These are phyloP conservation scores for Chorisops tibialis DNA, from an alignment of 2,888 invertebrate species.

Conservation along the genomic window DNA sequence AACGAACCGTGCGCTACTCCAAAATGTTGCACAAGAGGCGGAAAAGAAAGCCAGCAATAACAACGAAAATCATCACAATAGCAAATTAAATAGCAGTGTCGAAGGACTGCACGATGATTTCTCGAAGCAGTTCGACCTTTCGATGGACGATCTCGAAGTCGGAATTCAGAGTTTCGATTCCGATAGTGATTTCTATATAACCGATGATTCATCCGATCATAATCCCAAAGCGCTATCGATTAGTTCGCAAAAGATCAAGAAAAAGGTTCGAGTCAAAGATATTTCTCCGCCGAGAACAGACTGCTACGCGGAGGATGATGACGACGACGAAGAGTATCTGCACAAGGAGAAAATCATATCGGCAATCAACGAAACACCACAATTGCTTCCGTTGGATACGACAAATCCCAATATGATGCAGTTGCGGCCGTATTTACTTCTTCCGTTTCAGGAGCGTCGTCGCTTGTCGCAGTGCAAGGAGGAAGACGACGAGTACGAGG, in stretches of 20 bases:
- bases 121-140: slow-evolving; percentile 47
- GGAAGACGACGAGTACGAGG: slow-evolving; percentile 67
- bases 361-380: slow-evolving; percentile 37
- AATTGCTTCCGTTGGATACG: slow-evolving; percentile 36
- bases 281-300: slow-evolving; percentile 4
- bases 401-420: slow-evolving; percentile 37
- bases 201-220: slow-evolving; percentile 21
- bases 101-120: slow-evolving; percentile 39
- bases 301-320: slow-evolving; percentile 30
- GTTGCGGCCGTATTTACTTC: slow-evolving; percentile 51
- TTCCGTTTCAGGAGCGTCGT: slow-evolving; percentile 61
- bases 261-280: background rate
- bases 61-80: background rate
- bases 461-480: slow-evolving; percentile 81
- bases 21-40: slow-evolving; percentile 14
- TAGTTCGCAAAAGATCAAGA: background rate
- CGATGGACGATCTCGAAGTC: slow-evolving; percentile 49
- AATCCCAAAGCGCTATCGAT: background rate
- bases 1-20: background rate
- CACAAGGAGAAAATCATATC: slow-evolving; percentile 33
- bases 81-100: slow-evolving; percentile 3
- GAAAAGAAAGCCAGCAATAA: background rate
- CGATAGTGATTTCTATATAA: slow-evolving; percentile 23
- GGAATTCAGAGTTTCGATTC: slow-evolving; percentile 46
- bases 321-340: slow-evolving; percentile 34